Base-by-base conservation (phyloP, 2,113 vertebrate genomes). In the Montifringilla adamsi region DNA sequence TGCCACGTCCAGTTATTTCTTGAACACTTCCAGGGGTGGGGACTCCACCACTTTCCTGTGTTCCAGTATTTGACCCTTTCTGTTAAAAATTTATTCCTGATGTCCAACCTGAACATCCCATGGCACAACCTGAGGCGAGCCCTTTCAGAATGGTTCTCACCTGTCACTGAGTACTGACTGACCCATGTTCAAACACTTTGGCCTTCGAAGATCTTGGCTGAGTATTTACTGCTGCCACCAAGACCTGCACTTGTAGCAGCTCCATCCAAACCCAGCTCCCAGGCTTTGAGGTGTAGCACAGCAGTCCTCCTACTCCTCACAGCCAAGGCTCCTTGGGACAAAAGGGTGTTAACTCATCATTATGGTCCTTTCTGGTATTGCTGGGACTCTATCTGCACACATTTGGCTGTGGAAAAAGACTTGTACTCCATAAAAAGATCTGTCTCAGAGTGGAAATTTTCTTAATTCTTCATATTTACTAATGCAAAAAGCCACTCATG, bases 1-100 rank as follows among this genome's bases (percentile, higher is more conserved):
- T 28, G 33, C 27, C 22, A 50, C 0, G 0, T 28, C 18, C 12
- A 23, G 27, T 52, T 44, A 28, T 59, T 46, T 46, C 33, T 50
- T 46, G 28, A 59, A 52, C 24, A 10, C 33, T 26, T 52, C 6
- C n/a, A 17, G 24, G 23, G 11, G 39, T 41, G 46, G 11, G 9
- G 16, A 67, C 37, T 12, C 15, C 27, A 44, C 13, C 7, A 24
- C 15, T 37, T 58, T 19, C 10, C 23, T 67, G 23, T 44, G 37
- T 59, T 67, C 19, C 23, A 30, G 16, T 17, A 33, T 33, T 66
- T 44, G 58, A 67, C 12, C 1, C 15, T 46, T 52, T 66, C 28
- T 33, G 28, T 39, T 19, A 74, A 46, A 28, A 60, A 82, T 30
- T 33, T 14, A 13, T n/a, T 67, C 33, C 11, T n/a, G 10, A n/a